Evolutionary conservation across 2,888 invertebrate genomes (phyloP).

Genomic region (Drosophila sordidula): DNA sequence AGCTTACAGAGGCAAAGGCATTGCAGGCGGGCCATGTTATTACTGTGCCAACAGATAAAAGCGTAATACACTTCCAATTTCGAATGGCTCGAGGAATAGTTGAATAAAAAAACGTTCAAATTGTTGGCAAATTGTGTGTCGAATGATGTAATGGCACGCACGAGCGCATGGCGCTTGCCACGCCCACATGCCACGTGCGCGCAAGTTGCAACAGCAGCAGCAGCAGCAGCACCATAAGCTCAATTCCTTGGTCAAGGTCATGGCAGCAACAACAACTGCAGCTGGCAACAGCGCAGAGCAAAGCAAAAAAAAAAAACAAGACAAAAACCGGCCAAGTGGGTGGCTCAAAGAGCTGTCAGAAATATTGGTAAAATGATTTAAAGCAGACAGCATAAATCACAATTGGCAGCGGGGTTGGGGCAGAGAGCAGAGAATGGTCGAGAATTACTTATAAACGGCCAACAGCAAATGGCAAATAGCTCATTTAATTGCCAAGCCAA

Average conservation of each 20-base stretch:
- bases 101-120: background rate
- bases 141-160: constrained; percentile 43
- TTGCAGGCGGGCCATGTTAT: constrained; percentile 41
- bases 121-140: constrained; percentile 6
- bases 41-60: constrained; percentile 33
- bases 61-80: background rate
- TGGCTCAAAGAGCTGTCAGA: constrained; percentile 9
- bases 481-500: constrained; percentile 53
- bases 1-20: constrained; percentile 41
- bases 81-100: background rate
- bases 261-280: background rate
- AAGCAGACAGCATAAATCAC: background rate
- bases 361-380: constrained; percentile 21
- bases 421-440: background rate
- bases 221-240: background rate
- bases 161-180: constrained; percentile 33
- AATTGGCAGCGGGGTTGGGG: background rate
- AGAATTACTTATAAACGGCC: constrained; percentile 1
- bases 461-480: constrained; percentile 16
- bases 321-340: constrained; percentile 26
- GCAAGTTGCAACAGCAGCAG: constrained; percentile 1
- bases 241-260: constrained; percentile 71
- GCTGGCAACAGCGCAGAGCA: constrained; percentile 23
- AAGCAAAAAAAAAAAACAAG: constrained; percentile 11
- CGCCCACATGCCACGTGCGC: constrained; percentile 40